Conservation (phyloP, 2,888 invertebrate genomes). For the Aproaerema taeniolella region DNA sequence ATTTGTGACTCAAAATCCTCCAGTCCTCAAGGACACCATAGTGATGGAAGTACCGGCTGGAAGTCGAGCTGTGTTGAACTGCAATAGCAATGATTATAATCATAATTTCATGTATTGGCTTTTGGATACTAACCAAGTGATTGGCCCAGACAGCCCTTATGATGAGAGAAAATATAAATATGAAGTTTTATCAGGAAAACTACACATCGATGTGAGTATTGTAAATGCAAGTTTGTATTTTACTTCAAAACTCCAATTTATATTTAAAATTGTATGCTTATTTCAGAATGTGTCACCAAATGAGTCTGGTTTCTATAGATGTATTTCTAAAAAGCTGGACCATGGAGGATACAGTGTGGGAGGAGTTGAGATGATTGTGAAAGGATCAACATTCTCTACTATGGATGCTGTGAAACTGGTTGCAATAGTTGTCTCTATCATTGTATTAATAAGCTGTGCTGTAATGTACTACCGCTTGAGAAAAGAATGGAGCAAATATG, state of each 20-base stretch:
- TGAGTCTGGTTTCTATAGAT: constrained; percentile 81
- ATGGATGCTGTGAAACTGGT: constrained; percentile 64
- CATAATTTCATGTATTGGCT: constrained; percentile 84
- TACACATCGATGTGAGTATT: constrained; percentile 79
- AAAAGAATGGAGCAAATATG: constrained; percentile 63
- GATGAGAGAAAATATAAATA: constrained; percentile 81
- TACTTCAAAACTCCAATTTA: too few species aligned
- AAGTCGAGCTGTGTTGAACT: constrained; percentile 76
- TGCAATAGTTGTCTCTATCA: constrained; percentile 62
- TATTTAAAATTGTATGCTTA: background rate
- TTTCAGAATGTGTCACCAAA: constrained; percentile 77
- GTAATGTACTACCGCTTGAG: constrained; percentile 59
- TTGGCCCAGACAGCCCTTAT: constrained; percentile 80
- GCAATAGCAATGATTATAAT: constrained; percentile 80
- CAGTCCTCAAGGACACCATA: constrained; percentile 17
- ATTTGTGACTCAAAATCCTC: background rate
- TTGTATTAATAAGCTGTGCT: constrained; percentile 60
- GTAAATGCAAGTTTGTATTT: constrained; percentile 4
- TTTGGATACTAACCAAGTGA: constrained; percentile 72
- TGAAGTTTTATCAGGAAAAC: constrained; percentile 82
- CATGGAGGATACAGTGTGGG: constrained; percentile 72
- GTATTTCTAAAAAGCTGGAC: constrained; percentile 77
- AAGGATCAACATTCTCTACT: constrained; percentile 54
- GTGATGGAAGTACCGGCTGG: constrained; percentile 77
- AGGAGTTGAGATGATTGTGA: constrained; percentile 79